Evolutionary conservation across 2,113 vertebrate species (phyloP).

Genomic region (Zapornia atra): DNA sequence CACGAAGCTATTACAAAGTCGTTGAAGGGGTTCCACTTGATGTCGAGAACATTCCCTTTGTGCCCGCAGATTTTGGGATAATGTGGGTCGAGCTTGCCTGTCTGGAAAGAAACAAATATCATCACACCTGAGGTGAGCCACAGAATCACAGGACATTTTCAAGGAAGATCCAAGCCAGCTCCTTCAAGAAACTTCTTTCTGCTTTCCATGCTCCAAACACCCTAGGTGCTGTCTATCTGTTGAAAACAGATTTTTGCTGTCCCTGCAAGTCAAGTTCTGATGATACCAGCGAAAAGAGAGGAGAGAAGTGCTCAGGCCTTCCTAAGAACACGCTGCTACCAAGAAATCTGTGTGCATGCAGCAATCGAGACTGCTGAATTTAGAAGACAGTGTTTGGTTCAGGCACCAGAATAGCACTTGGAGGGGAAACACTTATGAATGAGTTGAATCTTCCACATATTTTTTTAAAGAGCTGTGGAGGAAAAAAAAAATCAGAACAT

Average conservation of each 20-base stretch:
- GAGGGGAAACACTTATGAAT: neutral
- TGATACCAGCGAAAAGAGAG: neutral
- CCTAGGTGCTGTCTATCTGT: neutral
- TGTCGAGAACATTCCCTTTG: slow-evolving; percentile 87
- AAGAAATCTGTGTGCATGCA: neutral
- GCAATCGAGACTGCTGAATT: neutral
- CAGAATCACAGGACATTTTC: neutral
- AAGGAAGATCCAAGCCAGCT: neutral
- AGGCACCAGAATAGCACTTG: neutral
- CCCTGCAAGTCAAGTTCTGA: neutral
- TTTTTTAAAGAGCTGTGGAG: neutral
- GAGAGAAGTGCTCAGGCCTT: neutral
- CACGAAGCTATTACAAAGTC: slow-evolving; percentile 92
- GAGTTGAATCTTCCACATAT: neutral
- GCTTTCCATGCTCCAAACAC: neutral
- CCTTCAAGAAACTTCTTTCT: neutral
- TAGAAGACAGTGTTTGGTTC: neutral
- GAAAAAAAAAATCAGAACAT: neutral
- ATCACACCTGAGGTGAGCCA: neutral
- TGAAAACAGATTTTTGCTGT: neutral
- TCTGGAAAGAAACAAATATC: slow-evolving; percentile 74
- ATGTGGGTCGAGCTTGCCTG: slow-evolving; percentile 90
- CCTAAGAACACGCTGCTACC: neutral
- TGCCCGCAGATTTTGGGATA: slow-evolving; percentile 89
- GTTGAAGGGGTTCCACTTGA: slow-evolving; percentile 95